Conservation (phyloP, 2,113 vertebrate species). For the Pteronura brasiliensis region DNA sequence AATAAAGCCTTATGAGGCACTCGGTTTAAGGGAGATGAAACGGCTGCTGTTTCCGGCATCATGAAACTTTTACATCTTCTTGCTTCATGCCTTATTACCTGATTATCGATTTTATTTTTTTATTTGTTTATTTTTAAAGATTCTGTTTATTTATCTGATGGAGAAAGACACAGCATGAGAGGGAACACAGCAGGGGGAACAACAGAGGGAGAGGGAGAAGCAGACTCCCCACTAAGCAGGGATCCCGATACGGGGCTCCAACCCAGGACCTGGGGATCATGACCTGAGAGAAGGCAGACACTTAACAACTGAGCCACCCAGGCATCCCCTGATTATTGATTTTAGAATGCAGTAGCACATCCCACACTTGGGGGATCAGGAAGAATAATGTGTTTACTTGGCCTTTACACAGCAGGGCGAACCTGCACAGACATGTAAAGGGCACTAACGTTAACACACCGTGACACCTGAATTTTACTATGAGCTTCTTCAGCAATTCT, state of each 20-base stretch:
- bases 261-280: not conserved
- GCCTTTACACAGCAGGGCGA: fast-evolving
- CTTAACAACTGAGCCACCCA: not conserved
- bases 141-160: not conserved
- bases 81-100: not conserved
- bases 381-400: not conserved
- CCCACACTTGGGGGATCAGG: not conserved
- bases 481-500: too few species aligned
- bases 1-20: not conserved
- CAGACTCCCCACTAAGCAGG: fast-evolving
- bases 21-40: not conserved
- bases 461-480: not conserved
- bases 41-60: fast-evolving
- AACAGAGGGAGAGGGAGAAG: not conserved
- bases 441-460: too few species aligned
- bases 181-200: not conserved
- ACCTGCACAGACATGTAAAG: fast-evolving
- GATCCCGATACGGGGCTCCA: fast-evolving
- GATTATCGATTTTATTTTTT: too few species aligned
- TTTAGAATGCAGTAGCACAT: not conserved
- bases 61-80: not conserved
- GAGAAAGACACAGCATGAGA: not conserved
- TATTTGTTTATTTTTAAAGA: not conserved
- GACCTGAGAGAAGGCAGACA: not conserved
- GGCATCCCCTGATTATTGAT: too few species aligned